A percentile compares a stretch with the other conserved stretches of the same genome.
Evolutionary conservation across 2,888 invertebrate species (phyloP).

Genomic region (Mamestra brassicae): DNA sequence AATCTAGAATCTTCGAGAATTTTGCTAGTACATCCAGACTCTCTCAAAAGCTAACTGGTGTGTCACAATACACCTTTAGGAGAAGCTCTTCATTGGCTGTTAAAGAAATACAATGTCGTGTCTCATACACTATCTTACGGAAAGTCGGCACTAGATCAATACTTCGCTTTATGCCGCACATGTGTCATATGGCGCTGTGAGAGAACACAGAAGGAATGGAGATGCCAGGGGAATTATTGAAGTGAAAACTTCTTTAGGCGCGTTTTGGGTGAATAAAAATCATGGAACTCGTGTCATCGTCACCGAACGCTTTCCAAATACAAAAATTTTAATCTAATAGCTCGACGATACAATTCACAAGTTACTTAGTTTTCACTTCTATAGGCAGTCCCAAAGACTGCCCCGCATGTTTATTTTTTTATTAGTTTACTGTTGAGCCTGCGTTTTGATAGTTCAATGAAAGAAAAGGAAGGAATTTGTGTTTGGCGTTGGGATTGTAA

Average conservation of each 20-base stretch:
- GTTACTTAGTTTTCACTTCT: too few species aligned
- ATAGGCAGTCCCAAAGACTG: too few species aligned
- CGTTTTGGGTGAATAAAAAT: too few species aligned
- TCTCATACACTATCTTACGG: constrained; percentile 78
- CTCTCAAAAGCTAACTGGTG: background rate
- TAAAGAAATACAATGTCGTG: constrained; percentile 43
- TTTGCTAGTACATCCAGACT: background rate
- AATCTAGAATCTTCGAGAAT: background rate
- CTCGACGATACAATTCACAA: too few species aligned
- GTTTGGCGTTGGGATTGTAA: too few species aligned
- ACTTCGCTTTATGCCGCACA: constrained; percentile 89
- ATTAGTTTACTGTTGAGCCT: too few species aligned
- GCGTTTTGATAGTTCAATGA: too few species aligned
- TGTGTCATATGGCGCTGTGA: constrained; percentile 86
- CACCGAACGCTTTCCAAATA: too few species aligned
- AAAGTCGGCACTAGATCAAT: constrained; percentile 88
- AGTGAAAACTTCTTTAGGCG: background rate
- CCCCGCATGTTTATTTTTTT: too few species aligned
- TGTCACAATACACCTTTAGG: background rate
- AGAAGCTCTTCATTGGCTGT: constrained; percentile 40
- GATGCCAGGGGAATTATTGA: constrained; percentile 50
- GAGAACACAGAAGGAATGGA: constrained; percentile 72
- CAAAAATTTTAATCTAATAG: too few species aligned
- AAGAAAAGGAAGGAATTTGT: too few species aligned
- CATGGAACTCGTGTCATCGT: too few species aligned